Conservation (phyloP, 1,140 invertebrate genomes). For the Lordiphosa stackelbergi region DNA sequence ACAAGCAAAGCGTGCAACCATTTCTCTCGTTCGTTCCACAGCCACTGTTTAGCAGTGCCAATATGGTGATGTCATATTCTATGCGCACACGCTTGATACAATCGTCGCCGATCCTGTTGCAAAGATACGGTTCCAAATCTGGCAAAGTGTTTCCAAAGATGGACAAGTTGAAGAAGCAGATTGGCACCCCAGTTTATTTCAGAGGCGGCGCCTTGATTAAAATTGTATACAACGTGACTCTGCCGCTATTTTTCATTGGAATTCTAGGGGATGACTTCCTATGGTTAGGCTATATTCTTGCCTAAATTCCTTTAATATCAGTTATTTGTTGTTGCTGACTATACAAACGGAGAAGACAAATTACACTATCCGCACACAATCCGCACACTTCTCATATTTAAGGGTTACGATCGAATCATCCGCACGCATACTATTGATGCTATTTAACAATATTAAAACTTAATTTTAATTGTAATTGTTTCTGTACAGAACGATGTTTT, state of each 20-base stretch:
- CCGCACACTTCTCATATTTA: too few species aligned
- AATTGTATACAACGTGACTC: slow-evolving; percentile 77
- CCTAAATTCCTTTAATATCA: neutral
- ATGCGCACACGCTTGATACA: slow-evolving; percentile 3
- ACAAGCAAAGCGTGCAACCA: too few species aligned
- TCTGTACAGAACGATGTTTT: neutral
- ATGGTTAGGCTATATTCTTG: slow-evolving; percentile 40
- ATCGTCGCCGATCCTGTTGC: slow-evolving; percentile 7
- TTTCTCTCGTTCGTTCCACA: neutral
- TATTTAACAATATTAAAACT: too few species aligned
- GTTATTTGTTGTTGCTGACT: neutral
- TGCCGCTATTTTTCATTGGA: slow-evolving; percentile 76
- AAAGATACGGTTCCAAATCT: neutral
- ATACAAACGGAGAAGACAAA: neutral
- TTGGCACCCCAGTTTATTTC: slow-evolving; percentile 81
- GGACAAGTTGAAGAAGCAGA: slow-evolving; percentile 32
- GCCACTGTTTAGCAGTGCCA: slow-evolving; percentile 27
- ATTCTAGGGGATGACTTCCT: slow-evolving; percentile 44
- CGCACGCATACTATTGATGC: too few species aligned
- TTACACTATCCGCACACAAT: neutral
- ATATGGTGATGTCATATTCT: neutral
- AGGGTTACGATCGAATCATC: too few species aligned
- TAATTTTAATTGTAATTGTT: neutral
- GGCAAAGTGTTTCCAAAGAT: slow-evolving; percentile 48
- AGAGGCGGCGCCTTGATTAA: slow-evolving; percentile 81